These are phyloP conservation scores for Oligia latruncula DNA, from an alignment of 2,888 invertebrate genomes.

Conservation along the genomic window DNA sequence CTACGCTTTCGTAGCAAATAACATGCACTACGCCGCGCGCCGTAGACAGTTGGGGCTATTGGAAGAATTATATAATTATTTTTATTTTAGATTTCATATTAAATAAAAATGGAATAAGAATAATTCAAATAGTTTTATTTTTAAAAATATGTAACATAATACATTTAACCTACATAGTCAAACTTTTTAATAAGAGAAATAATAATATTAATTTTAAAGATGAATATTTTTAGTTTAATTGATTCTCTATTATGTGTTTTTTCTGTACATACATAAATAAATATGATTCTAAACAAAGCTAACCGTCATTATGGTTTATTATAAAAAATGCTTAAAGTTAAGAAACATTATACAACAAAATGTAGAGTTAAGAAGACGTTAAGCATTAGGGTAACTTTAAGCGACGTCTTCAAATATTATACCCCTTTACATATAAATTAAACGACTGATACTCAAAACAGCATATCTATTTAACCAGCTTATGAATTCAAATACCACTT, in stretches of 20 bases:
- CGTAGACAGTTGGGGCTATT: neutral
- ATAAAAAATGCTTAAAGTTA: neutral
- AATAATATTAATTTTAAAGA: neutral
- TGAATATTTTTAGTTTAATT: neutral
- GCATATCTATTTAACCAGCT: constrained; percentile 23
- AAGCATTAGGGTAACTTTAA: neutral
- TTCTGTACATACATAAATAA: neutral
- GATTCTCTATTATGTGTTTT: neutral
- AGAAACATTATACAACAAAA: neutral
- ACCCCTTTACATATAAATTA: neutral
- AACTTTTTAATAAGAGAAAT: neutral
- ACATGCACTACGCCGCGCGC: neutral
- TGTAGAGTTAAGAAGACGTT: neutral
- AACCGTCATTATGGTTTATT: neutral
- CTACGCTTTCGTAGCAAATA: constrained; percentile 8
- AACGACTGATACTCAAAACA: neutral
- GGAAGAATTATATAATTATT: neutral
- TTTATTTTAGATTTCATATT: too few relatives aligned
- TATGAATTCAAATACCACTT: constrained; percentile 51
- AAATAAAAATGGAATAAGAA: too few relatives aligned
- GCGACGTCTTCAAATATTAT: neutral
- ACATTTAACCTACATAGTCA: neutral
- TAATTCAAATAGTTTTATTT: neutral
- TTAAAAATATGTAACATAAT: neutral
- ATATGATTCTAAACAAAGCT: neutral